Percentiles rank a stretch among this genome's conserved stretches.
Conservation (phyloP, 2,113 vertebrate genomes). For the Larimichthys crocea region DNA sequence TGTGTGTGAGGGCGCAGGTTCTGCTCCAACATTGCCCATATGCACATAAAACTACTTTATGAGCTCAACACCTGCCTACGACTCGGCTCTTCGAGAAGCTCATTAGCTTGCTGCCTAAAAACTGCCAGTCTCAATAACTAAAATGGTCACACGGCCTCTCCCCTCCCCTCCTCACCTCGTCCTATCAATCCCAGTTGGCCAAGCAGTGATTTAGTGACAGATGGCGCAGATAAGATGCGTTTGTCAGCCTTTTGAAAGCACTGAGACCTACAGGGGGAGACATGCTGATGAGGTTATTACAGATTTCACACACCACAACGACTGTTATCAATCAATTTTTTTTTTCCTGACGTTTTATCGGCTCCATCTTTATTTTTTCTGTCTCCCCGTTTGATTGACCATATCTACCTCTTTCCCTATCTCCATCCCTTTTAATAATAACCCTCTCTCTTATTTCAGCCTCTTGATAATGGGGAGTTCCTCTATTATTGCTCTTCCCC, state of each 20-base stretch:
- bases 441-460: constrained; percentile 10
- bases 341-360: constrained; percentile 19
- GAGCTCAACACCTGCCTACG: constrained; percentile 61
- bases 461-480: constrained; percentile 17
- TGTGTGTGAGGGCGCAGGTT: constrained; percentile 51
- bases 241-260: constrained; percentile 54
- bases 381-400: constrained; percentile 32
- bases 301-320: constrained; percentile 34
- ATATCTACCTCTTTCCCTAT: constrained; percentile 35
- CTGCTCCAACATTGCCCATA: constrained; percentile 52
- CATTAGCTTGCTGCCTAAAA: constrained; percentile 53
- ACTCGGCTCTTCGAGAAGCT: constrained; percentile 28
- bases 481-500: constrained; percentile 39
- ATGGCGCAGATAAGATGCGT: constrained; percentile 66
- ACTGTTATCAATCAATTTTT: constrained; percentile 53
- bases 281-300: constrained; percentile 60
- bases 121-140: constrained; percentile 54
- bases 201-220: constrained; percentile 65
- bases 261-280: constrained; percentile 44
- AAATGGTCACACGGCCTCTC: constrained; percentile 11
- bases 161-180: constrained; percentile 30
- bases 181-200: constrained; percentile 63
- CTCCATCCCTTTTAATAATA: constrained; percentile 46
- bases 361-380: neutral
- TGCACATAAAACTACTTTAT: constrained; percentile 67